Percentiles rank a stretch among this genome's conserved stretches.
phyloP scores from a whole-genome alignment of 2,888 invertebrate genomes.

The Scrobipalpa costella region DNA sequence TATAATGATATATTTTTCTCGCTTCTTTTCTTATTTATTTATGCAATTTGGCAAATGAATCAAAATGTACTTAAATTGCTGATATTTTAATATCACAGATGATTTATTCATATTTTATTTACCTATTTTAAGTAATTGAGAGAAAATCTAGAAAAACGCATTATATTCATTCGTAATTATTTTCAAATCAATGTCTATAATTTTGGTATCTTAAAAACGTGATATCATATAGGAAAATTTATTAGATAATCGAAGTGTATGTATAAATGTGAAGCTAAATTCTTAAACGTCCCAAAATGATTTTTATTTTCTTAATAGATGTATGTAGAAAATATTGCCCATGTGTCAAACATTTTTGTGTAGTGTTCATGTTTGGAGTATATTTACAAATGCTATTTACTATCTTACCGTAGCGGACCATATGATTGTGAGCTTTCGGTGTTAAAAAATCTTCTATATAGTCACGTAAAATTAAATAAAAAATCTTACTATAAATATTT shows the following conservation, averaged over 20 bases:
- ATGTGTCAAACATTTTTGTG: conserved; percentile 15
- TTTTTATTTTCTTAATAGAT: background rate
- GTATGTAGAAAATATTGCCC: background rate
- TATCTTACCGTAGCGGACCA: conserved; percentile 19
- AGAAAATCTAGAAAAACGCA: too few relatives aligned
- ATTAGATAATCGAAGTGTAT: background rate
- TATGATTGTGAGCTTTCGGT: conserved; percentile 16
- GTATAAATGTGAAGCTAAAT: background rate
- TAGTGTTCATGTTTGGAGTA: conserved; percentile 26
- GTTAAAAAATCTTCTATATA: background rate
- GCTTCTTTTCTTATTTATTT: too few relatives aligned
- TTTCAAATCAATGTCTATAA: too few relatives aligned
- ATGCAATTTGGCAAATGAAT: too few relatives aligned
- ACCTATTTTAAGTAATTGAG: too few relatives aligned
- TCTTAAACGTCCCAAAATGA: background rate
- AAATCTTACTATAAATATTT: background rate
- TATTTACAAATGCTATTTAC: conserved; percentile 29
- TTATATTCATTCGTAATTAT: too few relatives aligned
- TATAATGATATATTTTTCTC: too few relatives aligned
- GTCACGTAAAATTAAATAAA: background rate
- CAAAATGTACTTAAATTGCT: too few relatives aligned
- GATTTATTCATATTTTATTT: too few relatives aligned
- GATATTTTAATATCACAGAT: too few relatives aligned
- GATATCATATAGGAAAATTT: too few relatives aligned
- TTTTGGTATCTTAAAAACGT: too few relatives aligned